Evolutionary conservation across 1,140 invertebrate species (phyloP).

Genomic region (Gonatopus flavifemur): DNA sequence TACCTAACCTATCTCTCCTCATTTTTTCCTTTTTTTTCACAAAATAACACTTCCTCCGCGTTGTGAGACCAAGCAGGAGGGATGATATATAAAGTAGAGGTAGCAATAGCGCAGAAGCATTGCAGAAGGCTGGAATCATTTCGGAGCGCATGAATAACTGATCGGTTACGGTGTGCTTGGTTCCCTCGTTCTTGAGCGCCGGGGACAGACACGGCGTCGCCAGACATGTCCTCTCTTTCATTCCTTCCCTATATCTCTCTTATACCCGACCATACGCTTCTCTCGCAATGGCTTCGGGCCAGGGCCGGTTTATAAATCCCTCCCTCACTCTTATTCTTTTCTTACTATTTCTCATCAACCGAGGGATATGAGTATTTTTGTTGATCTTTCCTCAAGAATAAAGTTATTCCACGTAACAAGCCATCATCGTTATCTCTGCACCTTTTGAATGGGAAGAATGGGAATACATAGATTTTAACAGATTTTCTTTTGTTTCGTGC

Average conservation of each 20-base stretch:
- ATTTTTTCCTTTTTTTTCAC: too few species aligned
- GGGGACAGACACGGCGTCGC: constrained; percentile 38
- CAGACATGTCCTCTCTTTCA: constrained; percentile 9
- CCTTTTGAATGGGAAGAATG: too few species aligned
- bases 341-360: constrained; percentile 17
- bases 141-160: constrained; percentile 48
- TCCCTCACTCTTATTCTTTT: constrained; percentile 6
- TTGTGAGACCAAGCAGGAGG: too few species aligned
- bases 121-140: constrained; percentile 43
- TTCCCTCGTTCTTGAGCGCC: constrained; percentile 25
- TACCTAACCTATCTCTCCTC: too few species aligned
- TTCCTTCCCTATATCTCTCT: neutral
- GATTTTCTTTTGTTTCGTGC: too few species aligned
- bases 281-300: constrained; percentile 15
- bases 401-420: too few species aligned
- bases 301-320: constrained; percentile 12
- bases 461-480: too few species aligned
- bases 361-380: constrained; percentile 1
- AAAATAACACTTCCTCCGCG: too few species aligned
- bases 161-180: constrained; percentile 29
- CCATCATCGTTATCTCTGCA: too few species aligned
- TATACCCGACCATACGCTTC: neutral
- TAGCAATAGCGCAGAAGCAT: too few species aligned
- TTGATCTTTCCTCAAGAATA: too few species aligned
- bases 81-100: too few species aligned